A percentile compares a stretch with the other conserved stretches of the same genome.
These are phyloP conservation scores for Callipepla californica DNA, from an alignment of 2,113 vertebrate genomes.

Conservation along the genomic window DNA sequence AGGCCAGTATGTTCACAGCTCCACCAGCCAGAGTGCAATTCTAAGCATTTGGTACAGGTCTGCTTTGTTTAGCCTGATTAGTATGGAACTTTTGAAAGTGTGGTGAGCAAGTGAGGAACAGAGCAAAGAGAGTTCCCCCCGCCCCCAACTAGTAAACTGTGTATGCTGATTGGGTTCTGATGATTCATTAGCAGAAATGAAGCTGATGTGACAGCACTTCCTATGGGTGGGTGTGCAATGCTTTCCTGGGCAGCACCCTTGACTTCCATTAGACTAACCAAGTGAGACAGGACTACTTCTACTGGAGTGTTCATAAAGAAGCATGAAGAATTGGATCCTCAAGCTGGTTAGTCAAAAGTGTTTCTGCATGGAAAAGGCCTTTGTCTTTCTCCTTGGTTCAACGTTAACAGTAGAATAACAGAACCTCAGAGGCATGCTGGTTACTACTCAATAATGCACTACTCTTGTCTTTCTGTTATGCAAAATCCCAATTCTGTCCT, in stretches of 20 bases:
- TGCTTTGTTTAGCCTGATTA: constrained; percentile 32
- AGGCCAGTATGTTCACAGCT: background rate
- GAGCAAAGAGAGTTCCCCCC: background rate
- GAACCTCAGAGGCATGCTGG: background rate
- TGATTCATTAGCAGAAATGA: background rate
- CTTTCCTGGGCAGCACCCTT: background rate
- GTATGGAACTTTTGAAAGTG: constrained; percentile 23
- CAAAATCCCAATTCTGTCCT: background rate
- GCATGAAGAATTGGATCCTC: background rate
- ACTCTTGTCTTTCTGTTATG: background rate
- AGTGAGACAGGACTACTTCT: background rate
- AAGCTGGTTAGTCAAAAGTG: background rate
- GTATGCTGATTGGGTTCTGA: background rate
- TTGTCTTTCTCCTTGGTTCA: background rate
- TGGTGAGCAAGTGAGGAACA: background rate
- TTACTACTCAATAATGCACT: background rate
- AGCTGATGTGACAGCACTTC: background rate
- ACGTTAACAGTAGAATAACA: background rate
- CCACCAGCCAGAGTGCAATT: background rate
- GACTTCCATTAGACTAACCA: background rate
- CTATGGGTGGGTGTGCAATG: accelerated
- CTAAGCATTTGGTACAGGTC: background rate
- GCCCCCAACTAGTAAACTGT: background rate
- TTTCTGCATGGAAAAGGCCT: background rate
- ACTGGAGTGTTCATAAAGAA: background rate